Evolutionary conservation across 1,140 invertebrate species (phyloP), one percentile per base, ranked within the genome.

Genomic region (Prorops nasuta): DNA sequence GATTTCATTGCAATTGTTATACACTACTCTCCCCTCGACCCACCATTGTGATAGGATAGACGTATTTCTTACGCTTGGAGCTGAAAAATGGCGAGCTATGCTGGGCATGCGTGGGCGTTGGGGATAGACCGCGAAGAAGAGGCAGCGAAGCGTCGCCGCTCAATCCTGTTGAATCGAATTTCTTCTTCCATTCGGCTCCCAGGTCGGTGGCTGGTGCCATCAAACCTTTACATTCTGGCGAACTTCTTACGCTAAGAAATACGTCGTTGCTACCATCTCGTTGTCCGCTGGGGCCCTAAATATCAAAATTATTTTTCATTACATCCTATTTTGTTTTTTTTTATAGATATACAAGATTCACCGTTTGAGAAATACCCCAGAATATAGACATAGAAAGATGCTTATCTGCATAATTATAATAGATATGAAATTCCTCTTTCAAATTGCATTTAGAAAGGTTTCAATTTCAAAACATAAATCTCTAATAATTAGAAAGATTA

Each of bases 51-150:
- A 79, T 76, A 6, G 82, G 81, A 63, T 82, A 84, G 41, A 83
- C 78, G 58, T 82, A 83, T 54, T 83, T 83, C 54, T 84, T 84
- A 55, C 81, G 68, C 58, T 81, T 78, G 1, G 81, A 78, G 47
- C 79, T 82, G 60, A 78, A 81, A 46, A 80, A 80, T 2, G 81
- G 81, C 3, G 79, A 77, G 38, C 55, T 77, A 42, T 76, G 72
- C 21, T 73, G 79, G 10, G 68, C 63, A 20, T 78, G 71, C 41
- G 68, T 74, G 14, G 67, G 70, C 15, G 75, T 79, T 12, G 76
- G 75, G 45, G 74, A 80, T n/a, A 82, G 64, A 10, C 79, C 77
- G 44, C 77, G 76, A 12, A 84, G 64, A 19, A 84, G 71, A 4
- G 82, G 82, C 36, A 84, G 60, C 3, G 79, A 80, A 38, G 81